These are phyloP conservation scores for Gadus macrocephalus DNA, from an alignment of 2,113 vertebrate species.

Conservation along the genomic window DNA sequence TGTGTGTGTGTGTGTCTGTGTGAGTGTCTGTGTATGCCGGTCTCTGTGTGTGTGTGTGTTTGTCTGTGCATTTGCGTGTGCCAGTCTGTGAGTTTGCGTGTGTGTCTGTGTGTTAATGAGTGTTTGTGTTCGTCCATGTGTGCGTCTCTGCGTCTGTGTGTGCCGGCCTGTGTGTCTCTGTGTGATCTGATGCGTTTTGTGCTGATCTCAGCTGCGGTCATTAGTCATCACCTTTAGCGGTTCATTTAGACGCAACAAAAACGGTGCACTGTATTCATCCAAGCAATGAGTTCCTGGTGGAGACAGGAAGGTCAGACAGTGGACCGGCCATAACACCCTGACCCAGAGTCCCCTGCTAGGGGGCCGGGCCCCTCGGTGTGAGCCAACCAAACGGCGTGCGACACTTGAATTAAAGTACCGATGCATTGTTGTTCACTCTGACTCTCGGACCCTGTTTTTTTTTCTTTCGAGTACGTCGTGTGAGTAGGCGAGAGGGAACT, in stretches of 20 bases:
- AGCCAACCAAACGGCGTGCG: background rate
- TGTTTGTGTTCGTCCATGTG: background rate
- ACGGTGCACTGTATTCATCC: background rate
- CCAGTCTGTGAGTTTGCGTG: background rate
- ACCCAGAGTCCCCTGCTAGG: too few species aligned
- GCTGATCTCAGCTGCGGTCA: background rate
- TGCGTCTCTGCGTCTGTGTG: conserved; percentile 8
- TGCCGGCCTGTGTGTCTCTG: conserved; percentile 6
- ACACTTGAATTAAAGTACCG: too few species aligned
- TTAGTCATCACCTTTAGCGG: background rate
- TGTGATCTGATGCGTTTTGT: background rate
- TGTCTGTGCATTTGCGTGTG: background rate
- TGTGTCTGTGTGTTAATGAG: background rate
- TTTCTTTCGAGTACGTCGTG: too few species aligned
- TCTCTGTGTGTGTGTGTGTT: background rate
- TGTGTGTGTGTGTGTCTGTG: too few species aligned
- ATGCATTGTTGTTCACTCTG: too few species aligned
- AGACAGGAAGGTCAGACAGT: background rate
- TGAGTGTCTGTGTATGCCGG: too few species aligned
- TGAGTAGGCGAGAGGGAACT: too few species aligned
- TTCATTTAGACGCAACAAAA: background rate
- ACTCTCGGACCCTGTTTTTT: too few species aligned
- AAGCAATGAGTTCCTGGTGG: background rate
- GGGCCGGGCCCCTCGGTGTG: too few species aligned
- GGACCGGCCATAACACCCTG: background rate